Conservation (phyloP, 2,113 vertebrate species). For the Progne subis region DNA sequence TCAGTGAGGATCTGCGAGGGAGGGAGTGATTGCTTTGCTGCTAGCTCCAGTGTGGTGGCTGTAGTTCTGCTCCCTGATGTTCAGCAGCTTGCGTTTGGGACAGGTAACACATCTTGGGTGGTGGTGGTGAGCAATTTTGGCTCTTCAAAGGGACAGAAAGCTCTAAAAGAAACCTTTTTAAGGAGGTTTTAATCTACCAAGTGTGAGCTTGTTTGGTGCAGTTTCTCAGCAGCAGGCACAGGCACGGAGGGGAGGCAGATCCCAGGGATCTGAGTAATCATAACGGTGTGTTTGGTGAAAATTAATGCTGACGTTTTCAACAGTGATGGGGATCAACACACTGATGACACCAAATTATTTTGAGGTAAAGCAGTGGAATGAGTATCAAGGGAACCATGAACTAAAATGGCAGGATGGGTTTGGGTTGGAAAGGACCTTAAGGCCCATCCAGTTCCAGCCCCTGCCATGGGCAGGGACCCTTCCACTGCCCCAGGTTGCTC, state of each 20-base stretch:
- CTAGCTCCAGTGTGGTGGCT: background rate
- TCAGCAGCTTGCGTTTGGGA: background rate
- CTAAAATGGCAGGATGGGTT: background rate
- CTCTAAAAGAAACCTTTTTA: background rate
- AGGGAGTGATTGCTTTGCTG: background rate
- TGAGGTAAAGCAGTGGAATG: background rate
- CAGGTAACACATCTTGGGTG: rapidly evolving
- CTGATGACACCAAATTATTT: background rate
- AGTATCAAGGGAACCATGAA: background rate
- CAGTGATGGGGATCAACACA: background rate
- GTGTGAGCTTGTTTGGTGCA: background rate
- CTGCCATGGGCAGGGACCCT: background rate
- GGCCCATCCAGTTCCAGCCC: rapidly evolving
- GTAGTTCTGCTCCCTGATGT: background rate
- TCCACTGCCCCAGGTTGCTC: background rate
- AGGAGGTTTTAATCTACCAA: background rate
- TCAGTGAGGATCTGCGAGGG: background rate
- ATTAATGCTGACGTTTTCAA: background rate
- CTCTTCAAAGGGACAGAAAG: background rate
- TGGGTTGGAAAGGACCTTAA: background rate
- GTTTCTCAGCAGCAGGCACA: background rate
- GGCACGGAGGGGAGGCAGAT: background rate
- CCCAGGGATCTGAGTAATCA: background rate
- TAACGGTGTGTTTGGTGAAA: background rate
- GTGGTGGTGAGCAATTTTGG: background rate